Base-by-base conservation (phyloP, 92 coral and sea anemone genomes). In the Scolanthus callimorphus region DNA sequence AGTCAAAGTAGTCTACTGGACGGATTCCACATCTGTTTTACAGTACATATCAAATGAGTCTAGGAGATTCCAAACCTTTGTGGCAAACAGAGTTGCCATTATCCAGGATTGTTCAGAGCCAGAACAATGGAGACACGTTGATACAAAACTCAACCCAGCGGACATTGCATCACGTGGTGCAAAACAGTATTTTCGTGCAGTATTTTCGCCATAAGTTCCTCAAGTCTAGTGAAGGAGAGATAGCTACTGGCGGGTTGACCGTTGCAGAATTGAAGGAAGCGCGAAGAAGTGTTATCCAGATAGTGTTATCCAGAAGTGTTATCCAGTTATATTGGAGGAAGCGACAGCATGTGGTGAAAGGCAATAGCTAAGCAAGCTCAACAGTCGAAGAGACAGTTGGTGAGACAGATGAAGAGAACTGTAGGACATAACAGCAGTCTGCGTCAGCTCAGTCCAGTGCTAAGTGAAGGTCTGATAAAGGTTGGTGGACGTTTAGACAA, bases 401-500 rank as follows among this genome's bases (percentile, higher is more conserved):
- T n/a, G 43, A 6, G 6, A 15, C 15, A 6, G 43, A 15, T 34
- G 43, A 34, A 34, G 43, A 34, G 15, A 34, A 6, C 43, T 34
- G 43, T 34, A 15, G 43, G 15, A 34, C 9, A 34, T 34, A 6
- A 6, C 43, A 34, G 43, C 43, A 6, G 9, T 15, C 43, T 34
- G 43, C 43, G 43, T 6, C 6, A 34, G 6, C 43, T 34, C 9
- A 34, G 43, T 34, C 43, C 43, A 34, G 43, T 34, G 9, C 43
- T 34, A 34, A 34, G 43, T 34, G 43, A 34, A 34, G 43, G 15
- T 6, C 15, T 34, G 15, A 34, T 34, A 6, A 34, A 15, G 15
- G 43, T 34, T 34, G 43, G 43, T 34, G 43, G 43, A 15, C 43
- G 43, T n/a, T n/a, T n/a, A n/a, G n/a, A n/a, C n/a, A n/a, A n/a